Conservation (phyloP, 2,888 invertebrate species). For the Eupithecia exiguata region DNA sequence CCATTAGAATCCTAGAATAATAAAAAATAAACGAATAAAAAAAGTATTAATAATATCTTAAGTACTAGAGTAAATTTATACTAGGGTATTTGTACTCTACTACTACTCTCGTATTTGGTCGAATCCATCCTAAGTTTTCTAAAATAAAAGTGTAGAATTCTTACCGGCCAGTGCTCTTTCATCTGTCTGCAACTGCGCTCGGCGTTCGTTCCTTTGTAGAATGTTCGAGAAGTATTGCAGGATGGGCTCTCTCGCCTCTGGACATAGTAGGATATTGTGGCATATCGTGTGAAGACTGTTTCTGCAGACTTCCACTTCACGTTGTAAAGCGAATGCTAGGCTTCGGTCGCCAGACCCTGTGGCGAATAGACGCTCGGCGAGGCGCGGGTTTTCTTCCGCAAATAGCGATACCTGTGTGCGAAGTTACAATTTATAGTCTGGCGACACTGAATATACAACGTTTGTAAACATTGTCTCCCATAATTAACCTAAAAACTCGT, state of each 20-base stretch:
- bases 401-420: constrained; percentile 88
- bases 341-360: constrained; percentile 86
- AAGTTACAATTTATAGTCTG: constrained; percentile 3
- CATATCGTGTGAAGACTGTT: constrained; percentile 91
- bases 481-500: too few species aligned
- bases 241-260: constrained; percentile 90
- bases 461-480: too few species aligned
- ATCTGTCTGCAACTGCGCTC: constrained; percentile 95
- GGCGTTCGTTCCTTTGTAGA: constrained; percentile 91
- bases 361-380: constrained; percentile 88
- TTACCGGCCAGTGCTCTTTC: constrained; percentile 90
- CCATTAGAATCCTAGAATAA: too few species aligned
- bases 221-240: constrained; percentile 91
- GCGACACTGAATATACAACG: too few species aligned
- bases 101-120: too few species aligned
- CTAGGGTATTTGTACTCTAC: too few species aligned
- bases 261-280: constrained; percentile 92
- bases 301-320: constrained; percentile 91
- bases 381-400: constrained; percentile 95
- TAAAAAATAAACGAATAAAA: too few species aligned
- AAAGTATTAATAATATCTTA: too few species aligned
- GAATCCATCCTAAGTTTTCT: too few species aligned
- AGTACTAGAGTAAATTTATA: too few species aligned
- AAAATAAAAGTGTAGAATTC: neutral
- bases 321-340: constrained; percentile 88